A percentile compares a stretch with the other conserved stretches of the same genome.
Evolutionary conservation across 2,888 invertebrate genomes (phyloP).

Genomic region (Lochmaea crataegi): DNA sequence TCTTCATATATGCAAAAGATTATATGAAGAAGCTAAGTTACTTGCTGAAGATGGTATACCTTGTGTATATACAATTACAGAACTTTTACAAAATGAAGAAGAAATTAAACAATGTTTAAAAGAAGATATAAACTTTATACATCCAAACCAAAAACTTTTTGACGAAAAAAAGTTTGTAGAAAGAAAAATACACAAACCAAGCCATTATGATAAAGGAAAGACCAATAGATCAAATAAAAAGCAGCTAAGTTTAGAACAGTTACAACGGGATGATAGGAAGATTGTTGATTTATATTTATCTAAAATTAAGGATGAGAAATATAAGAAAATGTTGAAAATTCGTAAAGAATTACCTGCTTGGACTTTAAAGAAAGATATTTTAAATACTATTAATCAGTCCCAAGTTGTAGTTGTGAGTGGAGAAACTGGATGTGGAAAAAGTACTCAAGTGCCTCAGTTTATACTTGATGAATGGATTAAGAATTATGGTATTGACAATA

Average conservation of each 20-base stretch:
- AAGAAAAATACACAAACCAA: constrained; percentile 62
- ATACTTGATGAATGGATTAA: constrained; percentile 88
- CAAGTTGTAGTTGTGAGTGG: constrained; percentile 79
- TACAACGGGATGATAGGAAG: constrained; percentile 72
- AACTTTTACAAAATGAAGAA: constrained; percentile 77
- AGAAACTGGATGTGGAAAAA: constrained; percentile 88
- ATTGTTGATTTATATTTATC: constrained; percentile 73
- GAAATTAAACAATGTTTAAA: constrained; percentile 73
- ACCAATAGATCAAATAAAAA: constrained; percentile 69
- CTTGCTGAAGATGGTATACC: constrained; percentile 78
- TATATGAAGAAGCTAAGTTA: constrained; percentile 76
- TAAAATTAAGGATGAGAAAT: constrained; percentile 72
- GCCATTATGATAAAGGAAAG: constrained; percentile 75
- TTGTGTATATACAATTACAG: constrained; percentile 77
- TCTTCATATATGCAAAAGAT: constrained; percentile 73
- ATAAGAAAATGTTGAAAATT: constrained; percentile 73
- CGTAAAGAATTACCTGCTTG: constrained; percentile 80
- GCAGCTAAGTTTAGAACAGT: constrained; percentile 67
- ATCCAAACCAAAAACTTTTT: constrained; percentile 67
- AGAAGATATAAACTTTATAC: constrained; percentile 72
- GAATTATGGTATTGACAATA: constrained; percentile 67
- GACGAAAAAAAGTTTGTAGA: constrained; percentile 55
- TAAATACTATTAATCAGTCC: constrained; percentile 73
- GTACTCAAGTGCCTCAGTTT: constrained; percentile 93
- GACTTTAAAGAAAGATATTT: constrained; percentile 75